Conservation (phyloP, 1,140 invertebrate genomes). For the Aplysia californica region DNA sequence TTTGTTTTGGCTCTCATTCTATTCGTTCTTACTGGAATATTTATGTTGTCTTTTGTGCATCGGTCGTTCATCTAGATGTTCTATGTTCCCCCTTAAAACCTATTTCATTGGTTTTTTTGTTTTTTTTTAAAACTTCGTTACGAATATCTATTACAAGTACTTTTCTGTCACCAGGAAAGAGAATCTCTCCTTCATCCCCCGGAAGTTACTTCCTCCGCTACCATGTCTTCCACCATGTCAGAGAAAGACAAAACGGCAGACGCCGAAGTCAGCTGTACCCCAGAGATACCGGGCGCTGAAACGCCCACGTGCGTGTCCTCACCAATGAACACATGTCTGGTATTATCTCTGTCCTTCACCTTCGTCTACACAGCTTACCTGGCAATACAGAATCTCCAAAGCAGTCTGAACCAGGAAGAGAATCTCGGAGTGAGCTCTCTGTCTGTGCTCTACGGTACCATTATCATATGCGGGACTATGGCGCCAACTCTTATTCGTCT, state of each 20-base stretch:
- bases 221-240: background rate
- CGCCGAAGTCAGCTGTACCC: background rate
- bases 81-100: background rate
- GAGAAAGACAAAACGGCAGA: background rate
- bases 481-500: constrained; percentile 42
- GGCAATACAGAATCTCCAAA: constrained; percentile 58
- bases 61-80: background rate
- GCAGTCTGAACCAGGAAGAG: constrained; percentile 52
- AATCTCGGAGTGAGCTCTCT: constrained; percentile 41
- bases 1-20: background rate
- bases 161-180: background rate
- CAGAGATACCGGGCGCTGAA: background rate
- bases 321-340: constrained; percentile 35
- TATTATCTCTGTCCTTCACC: constrained; percentile 41
- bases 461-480: constrained; percentile 40
- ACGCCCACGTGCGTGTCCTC: background rate
- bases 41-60: background rate
- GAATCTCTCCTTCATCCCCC: no score
- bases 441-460: constrained; percentile 35
- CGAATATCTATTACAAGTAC: background rate
- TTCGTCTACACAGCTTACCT: constrained; percentile 54
- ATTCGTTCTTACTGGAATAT: background rate
- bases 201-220: background rate
- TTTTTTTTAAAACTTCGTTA: background rate
- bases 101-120: background rate